Conservation (phyloP, 2,888 invertebrate species). For the Sthenelais limicola region DNA sequence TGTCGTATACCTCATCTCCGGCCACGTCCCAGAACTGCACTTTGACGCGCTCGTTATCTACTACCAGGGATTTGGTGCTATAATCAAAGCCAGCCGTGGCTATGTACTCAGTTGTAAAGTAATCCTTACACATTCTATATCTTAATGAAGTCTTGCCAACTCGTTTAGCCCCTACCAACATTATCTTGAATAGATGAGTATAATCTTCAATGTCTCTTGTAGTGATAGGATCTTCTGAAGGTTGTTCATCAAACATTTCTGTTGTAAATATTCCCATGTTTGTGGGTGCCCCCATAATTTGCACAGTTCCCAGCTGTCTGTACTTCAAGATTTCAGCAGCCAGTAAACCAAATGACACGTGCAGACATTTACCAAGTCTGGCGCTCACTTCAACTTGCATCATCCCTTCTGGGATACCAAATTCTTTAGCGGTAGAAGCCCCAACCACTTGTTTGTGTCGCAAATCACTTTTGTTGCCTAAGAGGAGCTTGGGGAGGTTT, state of each 20-base stretch:
- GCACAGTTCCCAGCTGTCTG: slow-evolving; percentile 41
- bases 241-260: slow-evolving; percentile 41
- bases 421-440: slow-evolving; percentile 46
- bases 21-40: slow-evolving; percentile 49
- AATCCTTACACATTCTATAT: slow-evolving; percentile 45
- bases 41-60: slow-evolving; percentile 46
- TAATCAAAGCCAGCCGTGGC: slow-evolving; percentile 49
- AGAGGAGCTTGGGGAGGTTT: slow-evolving; percentile 45
- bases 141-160: slow-evolving; percentile 48
- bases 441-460: slow-evolving; percentile 47
- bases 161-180: slow-evolving; percentile 46
- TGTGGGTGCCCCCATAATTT: background rate
- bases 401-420: slow-evolving; percentile 50
- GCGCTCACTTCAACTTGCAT: slow-evolving; percentile 47
- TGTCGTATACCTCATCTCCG: slow-evolving; percentile 45
- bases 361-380: slow-evolving; percentile 39
- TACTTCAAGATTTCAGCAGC: slow-evolving; percentile 37
- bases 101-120: slow-evolving; percentile 45
- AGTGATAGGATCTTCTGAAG: background rate
- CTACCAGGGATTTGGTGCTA: slow-evolving; percentile 41
- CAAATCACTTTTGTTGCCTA: slow-evolving; percentile 48
- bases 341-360: slow-evolving; percentile 45
- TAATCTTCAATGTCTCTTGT: slow-evolving; percentile 41
- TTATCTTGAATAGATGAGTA: slow-evolving; percentile 48
- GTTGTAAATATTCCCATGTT: slow-evolving; percentile 8